Evolutionary conservation across 2,113 vertebrate genomes (phyloP), one percentile per base, ranked within the genome.

Genomic region (Alexandromys fortis): DNA sequence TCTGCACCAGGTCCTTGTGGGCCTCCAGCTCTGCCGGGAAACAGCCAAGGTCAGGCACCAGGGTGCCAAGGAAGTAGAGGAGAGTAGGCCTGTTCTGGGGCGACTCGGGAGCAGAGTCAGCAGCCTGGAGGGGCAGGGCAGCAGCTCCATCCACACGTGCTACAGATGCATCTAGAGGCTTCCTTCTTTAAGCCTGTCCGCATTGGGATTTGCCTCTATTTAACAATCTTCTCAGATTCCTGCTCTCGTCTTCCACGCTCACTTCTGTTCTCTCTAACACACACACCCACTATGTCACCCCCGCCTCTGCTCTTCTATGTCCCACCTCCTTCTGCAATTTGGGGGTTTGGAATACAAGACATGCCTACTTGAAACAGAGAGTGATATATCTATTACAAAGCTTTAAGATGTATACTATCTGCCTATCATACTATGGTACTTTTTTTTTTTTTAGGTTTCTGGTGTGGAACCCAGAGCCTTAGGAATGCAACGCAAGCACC

Each of bases 1-100:
- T 98, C 97, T 99, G 99, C 96, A 99, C 97, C 97, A 99, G 99
- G 96, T 99, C 99, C 3, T 98, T 75, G 0, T 99, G 99, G 92
- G 98, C 95, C 38, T 98, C 99, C 98, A 99, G 97, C 90, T 98
- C 99, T 99, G 98, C 0, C 92, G 10, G 93, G 93, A 92, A 98
- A 78, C 52, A 89, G 91, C 26, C 79, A 58, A 58, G 47, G 86
- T 97, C 78, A 97, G 77, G 58, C 6, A 68, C 65, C n/a, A 1
- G 45, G 61, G 63, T 42, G 72, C 8, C 65, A 83, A 55, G 49
- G 45, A 87, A 67, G 72, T 0, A 0, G 35, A 30, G 21, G 11
- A 7, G 35, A 65, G 33, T 2, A 26, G 55, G 65, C 61, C 91
- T 16, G 21, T 68, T 35, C 33, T 38, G 28, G 12, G 42, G 13